phyloP scores from a whole-genome alignment of 2,888 invertebrate genomes.

The Aelia acuminata region DNA sequence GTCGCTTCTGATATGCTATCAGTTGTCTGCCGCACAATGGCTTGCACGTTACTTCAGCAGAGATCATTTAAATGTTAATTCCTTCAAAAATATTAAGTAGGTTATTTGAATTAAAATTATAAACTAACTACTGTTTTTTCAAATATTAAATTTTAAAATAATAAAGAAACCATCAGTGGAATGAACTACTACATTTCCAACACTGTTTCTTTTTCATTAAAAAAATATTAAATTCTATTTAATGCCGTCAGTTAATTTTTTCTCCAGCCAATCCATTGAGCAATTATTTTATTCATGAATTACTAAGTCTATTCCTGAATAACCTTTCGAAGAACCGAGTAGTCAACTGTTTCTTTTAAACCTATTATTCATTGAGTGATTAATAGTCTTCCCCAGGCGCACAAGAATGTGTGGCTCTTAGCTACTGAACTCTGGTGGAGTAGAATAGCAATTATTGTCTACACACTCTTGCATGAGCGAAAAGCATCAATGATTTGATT shows the following conservation, averaged over 20 bases:
- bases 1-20: slow-evolving; percentile 27
- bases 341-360: slow-evolving; percentile 24
- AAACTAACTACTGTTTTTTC: too few species aligned
- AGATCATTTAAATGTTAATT: background rate
- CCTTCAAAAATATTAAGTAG: background rate
- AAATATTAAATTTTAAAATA: background rate
- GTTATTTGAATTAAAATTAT: too few species aligned
- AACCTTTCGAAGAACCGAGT: background rate
- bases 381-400: background rate
- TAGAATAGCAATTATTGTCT: slow-evolving; percentile 8
- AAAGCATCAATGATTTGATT: background rate
- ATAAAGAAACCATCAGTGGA: background rate
- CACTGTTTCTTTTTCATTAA: too few species aligned
- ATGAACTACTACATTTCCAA: background rate
- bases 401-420: background rate
- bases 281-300: background rate
- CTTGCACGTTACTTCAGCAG: background rate
- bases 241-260: background rate
- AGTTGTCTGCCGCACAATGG: background rate
- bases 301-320: background rate
- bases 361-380: slow-evolving; percentile 6
- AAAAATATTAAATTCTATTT: too few species aligned
- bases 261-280: background rate
- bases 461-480: background rate
- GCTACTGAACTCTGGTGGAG: background rate